phyloP scores from a whole-genome alignment of 2,797 vertebrate genomes.

The Sciurus vulgaris region DNA sequence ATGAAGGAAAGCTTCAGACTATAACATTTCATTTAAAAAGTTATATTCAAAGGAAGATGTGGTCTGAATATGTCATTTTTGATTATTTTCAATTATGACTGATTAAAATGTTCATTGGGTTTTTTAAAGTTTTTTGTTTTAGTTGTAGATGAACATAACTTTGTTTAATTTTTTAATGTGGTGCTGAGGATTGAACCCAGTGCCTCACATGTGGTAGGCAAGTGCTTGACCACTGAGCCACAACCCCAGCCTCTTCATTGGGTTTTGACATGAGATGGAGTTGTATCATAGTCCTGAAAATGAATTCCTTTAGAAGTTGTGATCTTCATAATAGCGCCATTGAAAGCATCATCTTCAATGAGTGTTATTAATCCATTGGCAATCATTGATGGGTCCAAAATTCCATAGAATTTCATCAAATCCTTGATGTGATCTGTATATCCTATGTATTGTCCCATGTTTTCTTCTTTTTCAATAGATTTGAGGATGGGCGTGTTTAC shows the following conservation, averaged over 20 bases:
- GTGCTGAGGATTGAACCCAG: too few species aligned
- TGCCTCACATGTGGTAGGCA: too few species aligned
- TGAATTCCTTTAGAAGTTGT: conserved; percentile 96
- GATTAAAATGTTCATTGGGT: conserved; percentile 76
- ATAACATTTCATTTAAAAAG: conserved; percentile 59
- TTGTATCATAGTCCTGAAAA: conserved; percentile 93
- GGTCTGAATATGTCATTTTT: neutral
- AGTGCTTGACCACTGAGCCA: too few species aligned
- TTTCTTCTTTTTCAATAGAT: conserved; percentile 95
- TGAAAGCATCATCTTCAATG: conserved; percentile 92
- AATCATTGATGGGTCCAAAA: conserved; percentile 93
- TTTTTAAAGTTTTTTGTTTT: neutral
- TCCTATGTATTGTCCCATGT: conserved; percentile 95
- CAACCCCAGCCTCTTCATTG: conserved; percentile 69
- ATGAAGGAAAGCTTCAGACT: conserved; percentile 38
- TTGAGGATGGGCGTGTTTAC: conserved; percentile 96
- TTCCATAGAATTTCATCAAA: conserved; percentile 93
- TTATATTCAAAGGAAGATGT: conserved; percentile 13
- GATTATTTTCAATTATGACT: neutral
- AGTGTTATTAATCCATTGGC: conserved; percentile 94
- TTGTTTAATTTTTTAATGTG: too few species aligned
- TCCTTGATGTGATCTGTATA: conserved; percentile 94
- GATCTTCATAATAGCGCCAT: conserved; percentile 98
- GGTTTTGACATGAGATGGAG: conserved; percentile 81
- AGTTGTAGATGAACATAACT: too few species aligned